phyloP scores from a whole-genome alignment of 2,113 vertebrate species.

The Chaetops frenatus region DNA sequence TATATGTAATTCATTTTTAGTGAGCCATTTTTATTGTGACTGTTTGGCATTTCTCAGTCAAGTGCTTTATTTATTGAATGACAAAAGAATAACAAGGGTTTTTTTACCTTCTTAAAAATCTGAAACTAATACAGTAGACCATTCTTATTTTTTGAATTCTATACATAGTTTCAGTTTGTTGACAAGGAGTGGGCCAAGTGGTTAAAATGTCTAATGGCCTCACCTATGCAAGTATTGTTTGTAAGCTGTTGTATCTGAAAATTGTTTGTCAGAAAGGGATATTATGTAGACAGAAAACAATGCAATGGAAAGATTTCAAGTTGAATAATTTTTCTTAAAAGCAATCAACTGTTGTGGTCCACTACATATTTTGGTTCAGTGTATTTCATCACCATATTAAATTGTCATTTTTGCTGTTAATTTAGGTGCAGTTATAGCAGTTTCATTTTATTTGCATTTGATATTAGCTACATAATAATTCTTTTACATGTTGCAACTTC shows the following conservation, averaged over 20 bases:
- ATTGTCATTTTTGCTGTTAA: conserved; percentile 58
- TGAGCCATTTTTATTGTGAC: conserved; percentile 24
- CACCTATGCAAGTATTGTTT: conserved; percentile 24
- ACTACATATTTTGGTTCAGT: conserved; percentile 40
- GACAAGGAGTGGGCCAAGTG: neutral
- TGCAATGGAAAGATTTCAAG: conserved; percentile 41
- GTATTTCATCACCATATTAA: conserved; percentile 47
- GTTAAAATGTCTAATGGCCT: conserved; percentile 21
- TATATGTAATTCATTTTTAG: conserved; percentile 54
- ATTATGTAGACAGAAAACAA: conserved; percentile 68
- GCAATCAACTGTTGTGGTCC: conserved; percentile 49
- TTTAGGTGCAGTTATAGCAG: conserved; percentile 60
- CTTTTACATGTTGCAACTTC: conserved; percentile 64
- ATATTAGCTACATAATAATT: conserved; percentile 46
- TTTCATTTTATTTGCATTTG: conserved; percentile 64
- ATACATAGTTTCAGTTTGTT: neutral
- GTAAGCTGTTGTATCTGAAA: conserved; percentile 48
- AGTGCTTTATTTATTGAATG: conserved; percentile 30
- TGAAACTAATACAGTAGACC: conserved; percentile 4
- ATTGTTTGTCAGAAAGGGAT: conserved; percentile 38
- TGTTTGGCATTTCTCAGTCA: neutral
- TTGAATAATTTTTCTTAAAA: conserved; percentile 43
- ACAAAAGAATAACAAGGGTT: neutral
- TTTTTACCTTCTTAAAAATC: neutral
- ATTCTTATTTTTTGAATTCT: conserved; percentile 28